Conservation (phyloP, 1,140 invertebrate species). For the Drusus annulatus region DNA sequence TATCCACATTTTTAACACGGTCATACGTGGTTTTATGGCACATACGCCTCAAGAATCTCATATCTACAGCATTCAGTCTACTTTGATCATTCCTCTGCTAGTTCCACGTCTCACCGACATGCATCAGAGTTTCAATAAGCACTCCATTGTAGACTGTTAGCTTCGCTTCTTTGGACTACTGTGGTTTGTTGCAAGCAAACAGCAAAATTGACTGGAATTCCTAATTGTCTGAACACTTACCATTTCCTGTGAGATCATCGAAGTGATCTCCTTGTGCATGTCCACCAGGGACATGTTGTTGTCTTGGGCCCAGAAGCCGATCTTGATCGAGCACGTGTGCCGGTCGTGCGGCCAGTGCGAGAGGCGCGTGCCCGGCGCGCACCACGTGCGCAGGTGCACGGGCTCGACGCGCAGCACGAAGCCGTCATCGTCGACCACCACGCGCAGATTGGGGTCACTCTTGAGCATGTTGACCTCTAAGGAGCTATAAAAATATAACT, state of each 20-base stretch:
- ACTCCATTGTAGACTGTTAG: too few species aligned
- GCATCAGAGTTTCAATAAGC: too few species aligned
- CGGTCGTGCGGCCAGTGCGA: conserved; percentile 48
- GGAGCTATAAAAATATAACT: conserved; percentile 27
- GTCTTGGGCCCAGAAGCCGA: conserved; percentile 44
- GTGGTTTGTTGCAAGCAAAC: too few species aligned
- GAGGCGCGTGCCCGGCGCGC: conserved; percentile 14
- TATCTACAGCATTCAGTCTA: too few species aligned
- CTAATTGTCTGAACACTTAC: neutral
- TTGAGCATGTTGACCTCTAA: conserved; percentile 21
- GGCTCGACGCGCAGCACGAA: neutral
- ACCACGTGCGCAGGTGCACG: conserved; percentile 18
- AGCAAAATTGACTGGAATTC: too few species aligned
- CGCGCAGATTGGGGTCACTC: neutral
- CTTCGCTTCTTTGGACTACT: too few species aligned
- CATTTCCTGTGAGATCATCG: neutral
- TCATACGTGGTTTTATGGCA: too few species aligned
- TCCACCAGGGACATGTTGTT: neutral
- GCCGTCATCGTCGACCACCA: neutral
- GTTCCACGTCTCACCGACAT: too few species aligned
- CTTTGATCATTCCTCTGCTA: too few species aligned
- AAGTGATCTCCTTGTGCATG: neutral
- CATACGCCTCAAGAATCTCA: too few species aligned
- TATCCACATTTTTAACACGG: too few species aligned
- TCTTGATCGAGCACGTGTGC: conserved; percentile 43